A percentile compares a stretch with the other conserved stretches of the same genome.
Evolutionary conservation across 2,797 vertebrate species (phyloP).

Genomic region (Clarias fuscus): DNA sequence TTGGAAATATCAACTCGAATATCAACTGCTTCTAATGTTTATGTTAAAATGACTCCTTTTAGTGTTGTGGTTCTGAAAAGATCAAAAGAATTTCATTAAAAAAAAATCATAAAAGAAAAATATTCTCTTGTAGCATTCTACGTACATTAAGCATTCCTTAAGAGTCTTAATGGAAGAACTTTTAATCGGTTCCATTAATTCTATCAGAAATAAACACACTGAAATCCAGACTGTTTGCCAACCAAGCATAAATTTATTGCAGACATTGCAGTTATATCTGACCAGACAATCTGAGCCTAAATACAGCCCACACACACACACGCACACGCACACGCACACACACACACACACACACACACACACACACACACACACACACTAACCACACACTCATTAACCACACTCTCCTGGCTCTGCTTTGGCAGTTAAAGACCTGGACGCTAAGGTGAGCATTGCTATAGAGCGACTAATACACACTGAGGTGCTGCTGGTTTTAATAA

Average conservation of each 20-base stretch:
- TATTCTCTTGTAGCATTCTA: not conserved
- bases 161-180: not conserved
- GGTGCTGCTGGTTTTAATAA: slow-evolving; percentile 32
- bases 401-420: slow-evolving; percentile 12
- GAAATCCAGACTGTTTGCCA: not conserved
- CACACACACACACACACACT: not conserved
- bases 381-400: not conserved
- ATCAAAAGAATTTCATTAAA: not conserved
- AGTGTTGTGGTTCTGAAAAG: not conserved
- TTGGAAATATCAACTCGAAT: no score
- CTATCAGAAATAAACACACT: slow-evolving; percentile 6
- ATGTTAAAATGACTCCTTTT: no score
- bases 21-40: no score
- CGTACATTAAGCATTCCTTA: not conserved
- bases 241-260: slow-evolving; percentile 32
- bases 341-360: slow-evolving; percentile 12
- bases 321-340: not conserved
- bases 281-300: slow-evolving; percentile 9
- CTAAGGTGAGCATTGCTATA: slow-evolving; percentile 5
- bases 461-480: slow-evolving; percentile 14
- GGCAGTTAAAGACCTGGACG: slow-evolving; percentile 25
- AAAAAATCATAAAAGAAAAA: not conserved
- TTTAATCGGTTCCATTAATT: not conserved
- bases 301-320: not conserved
- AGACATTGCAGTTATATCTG: slow-evolving; percentile 13